Conservation (phyloP, 2,888 invertebrate genomes). For the Ennomos fuscantarius region DNA sequence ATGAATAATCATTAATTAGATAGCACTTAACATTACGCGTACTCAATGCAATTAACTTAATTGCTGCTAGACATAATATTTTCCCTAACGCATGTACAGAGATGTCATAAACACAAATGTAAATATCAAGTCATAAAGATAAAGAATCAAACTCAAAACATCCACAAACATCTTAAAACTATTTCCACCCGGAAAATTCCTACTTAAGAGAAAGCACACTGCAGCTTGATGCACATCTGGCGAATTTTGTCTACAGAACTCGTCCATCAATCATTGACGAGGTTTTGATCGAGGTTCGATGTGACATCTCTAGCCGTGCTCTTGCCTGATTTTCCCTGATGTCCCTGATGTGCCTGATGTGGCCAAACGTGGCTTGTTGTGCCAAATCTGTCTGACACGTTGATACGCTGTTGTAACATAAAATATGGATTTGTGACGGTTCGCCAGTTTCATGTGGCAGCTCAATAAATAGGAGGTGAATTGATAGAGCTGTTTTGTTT, state of each 20-base stretch:
- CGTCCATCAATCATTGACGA: constrained; percentile 69
- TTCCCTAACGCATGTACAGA: no score
- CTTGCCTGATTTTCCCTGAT: background rate
- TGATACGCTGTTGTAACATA: constrained; percentile 7
- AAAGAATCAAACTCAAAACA: no score
- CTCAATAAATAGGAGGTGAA: background rate
- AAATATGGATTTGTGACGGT: constrained; percentile 21
- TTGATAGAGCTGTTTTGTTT: constrained; percentile 2
- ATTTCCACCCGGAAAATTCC: background rate
- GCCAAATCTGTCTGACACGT: constrained; percentile 21
- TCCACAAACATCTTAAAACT: background rate
- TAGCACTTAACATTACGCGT: no score
- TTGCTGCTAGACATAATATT: no score
- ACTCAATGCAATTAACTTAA: no score
- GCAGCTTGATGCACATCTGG: constrained; percentile 15
- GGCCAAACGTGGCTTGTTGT: constrained; percentile 38
- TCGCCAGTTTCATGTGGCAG: background rate
- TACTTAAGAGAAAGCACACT: constrained; percentile 4
- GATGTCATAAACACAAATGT: no score
- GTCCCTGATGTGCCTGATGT: constrained; percentile 19
- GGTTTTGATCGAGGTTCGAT: constrained; percentile 65
- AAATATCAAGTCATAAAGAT: no score
- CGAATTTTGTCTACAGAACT: constrained; percentile 14
- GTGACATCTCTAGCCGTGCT: constrained; percentile 39
- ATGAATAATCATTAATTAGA: no score